Conservation (phyloP, 2,888 invertebrate genomes). For the Allacma fusca region DNA sequence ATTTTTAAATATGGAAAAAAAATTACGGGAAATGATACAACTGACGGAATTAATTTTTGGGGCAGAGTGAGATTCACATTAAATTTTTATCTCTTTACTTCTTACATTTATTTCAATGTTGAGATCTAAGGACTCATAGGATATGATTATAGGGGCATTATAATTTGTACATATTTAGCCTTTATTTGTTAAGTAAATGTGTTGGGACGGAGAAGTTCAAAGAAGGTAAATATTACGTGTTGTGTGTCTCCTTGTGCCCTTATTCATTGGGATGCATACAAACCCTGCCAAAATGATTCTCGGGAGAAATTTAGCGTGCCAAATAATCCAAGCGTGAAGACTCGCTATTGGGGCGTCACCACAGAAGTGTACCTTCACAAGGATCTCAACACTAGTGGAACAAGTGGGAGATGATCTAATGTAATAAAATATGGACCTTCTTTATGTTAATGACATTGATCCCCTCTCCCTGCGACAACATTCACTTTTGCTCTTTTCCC, state of each 20-base stretch:
- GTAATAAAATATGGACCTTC: slow-evolving; percentile 33
- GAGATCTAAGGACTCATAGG: no score
- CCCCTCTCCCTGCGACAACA: slow-evolving; percentile 1
- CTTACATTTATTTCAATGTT: no score
- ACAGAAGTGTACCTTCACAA: not conserved
- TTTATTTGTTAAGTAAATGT: no score
- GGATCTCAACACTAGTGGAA: no score
- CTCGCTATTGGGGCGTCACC: not conserved
- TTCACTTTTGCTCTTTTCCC: slow-evolving; percentile 6
- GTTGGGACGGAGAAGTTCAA: not conserved
- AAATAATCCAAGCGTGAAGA: slow-evolving; percentile 40
- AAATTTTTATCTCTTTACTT: no score
- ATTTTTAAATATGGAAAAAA: no score
- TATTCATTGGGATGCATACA: not conserved
- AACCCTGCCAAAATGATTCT: slow-evolving; percentile 28
- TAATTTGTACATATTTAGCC: no score
- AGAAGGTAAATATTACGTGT: slow-evolving; percentile 21
- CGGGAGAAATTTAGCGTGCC: slow-evolving; percentile 35
- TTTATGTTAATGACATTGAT: slow-evolving; percentile 41
- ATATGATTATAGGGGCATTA: no score
- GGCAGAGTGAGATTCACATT: no score
- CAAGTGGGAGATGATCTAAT: slow-evolving; percentile 17
- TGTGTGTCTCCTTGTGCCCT: not conserved
- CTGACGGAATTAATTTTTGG: no score
- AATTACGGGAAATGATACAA: no score